Base-by-base conservation (phyloP, 1,140 invertebrate species). In the Hesperophylax magnus region DNA sequence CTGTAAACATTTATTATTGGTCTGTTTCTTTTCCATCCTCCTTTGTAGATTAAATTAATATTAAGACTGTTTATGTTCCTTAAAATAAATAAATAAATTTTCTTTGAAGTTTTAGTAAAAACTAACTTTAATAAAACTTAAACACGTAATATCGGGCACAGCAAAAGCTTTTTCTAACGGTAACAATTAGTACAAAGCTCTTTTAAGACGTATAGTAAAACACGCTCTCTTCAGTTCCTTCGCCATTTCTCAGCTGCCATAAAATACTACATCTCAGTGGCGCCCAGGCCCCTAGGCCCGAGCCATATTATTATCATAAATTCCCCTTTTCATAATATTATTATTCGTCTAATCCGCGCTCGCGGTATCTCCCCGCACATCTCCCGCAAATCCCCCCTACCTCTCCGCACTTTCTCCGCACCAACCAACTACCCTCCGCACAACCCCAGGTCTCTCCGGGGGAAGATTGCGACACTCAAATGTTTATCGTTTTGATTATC, bases 401-500 rank as follows among this genome's bases (percentile, higher is more conserved):
- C 7, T 1, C 22, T n/a, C 56, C 56, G 39, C 39, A 47, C 56
- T 15, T 54, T 1, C 22, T n/a, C 56, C 56, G 39, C 39, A 47
- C 56, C n/a, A n/a, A n/a, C n/a, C n/a, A n/a, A n/a, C n/a, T n/a
- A 0, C 7, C 0, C 22, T 8, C n/a, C 56, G 22, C 24, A 6
- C 17, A 15, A 1, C 63, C 24, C 0, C 31, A 31, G 58, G 58
- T 69, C 39, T 72, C 39, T 54, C 22, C 52, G 69, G 11, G 18
- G 47, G 47, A 8, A 27, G 54, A 72, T 53, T 72, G 69, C 69
- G 69, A 72, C 69, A 53, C 47, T 67, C 18, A 72, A 72, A 72
- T 72, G 69, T 72, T 72, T 72, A 72, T 72, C 69, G 69, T 54
- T 54, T 72, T 72, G 69, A 72, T 72, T 72, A 72, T 72, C 69